phyloP scores from a whole-genome alignment of 2,888 invertebrate genomes.

The Dryobota labecula region DNA sequence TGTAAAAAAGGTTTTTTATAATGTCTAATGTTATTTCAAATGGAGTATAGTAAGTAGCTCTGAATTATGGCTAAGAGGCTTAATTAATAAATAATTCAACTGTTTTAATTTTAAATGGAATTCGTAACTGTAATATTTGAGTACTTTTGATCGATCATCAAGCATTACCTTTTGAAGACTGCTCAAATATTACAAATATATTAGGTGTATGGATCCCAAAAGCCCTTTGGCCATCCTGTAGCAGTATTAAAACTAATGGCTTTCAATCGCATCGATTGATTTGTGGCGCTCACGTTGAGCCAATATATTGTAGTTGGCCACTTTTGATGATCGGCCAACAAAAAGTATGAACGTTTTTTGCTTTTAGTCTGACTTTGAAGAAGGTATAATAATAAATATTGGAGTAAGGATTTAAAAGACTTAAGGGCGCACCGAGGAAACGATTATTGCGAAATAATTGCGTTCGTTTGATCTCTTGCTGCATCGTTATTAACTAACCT shows the following conservation, averaged over 20 bases:
- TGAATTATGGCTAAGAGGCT: no score
- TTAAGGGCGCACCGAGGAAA: no score
- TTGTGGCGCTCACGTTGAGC: constrained; percentile 36
- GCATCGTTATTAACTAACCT: no score
- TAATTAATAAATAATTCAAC: neutral
- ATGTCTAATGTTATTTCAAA: no score
- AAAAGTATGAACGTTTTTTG: constrained; percentile 17
- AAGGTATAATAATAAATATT: constrained; percentile 43
- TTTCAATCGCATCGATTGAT: constrained; percentile 39
- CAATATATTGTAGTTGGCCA: constrained; percentile 43
- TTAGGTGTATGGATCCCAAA: constrained; percentile 17
- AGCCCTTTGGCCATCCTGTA: neutral
- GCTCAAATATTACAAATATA: no score
- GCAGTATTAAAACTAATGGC: constrained; percentile 47
- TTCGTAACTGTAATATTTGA: neutral
- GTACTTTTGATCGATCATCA: neutral
- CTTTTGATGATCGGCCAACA: constrained; percentile 32
- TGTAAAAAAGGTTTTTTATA: no score
- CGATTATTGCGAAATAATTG: no score
- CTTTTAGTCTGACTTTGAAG: constrained; percentile 27
- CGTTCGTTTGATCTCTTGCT: no score
- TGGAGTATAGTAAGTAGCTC: no score
- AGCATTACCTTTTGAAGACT: neutral
- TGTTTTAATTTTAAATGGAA: neutral
- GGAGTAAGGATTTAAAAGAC: neutral